phyloP scores from a whole-genome alignment of 2,797 vertebrate species.

The Amphiprion clarkii region DNA sequence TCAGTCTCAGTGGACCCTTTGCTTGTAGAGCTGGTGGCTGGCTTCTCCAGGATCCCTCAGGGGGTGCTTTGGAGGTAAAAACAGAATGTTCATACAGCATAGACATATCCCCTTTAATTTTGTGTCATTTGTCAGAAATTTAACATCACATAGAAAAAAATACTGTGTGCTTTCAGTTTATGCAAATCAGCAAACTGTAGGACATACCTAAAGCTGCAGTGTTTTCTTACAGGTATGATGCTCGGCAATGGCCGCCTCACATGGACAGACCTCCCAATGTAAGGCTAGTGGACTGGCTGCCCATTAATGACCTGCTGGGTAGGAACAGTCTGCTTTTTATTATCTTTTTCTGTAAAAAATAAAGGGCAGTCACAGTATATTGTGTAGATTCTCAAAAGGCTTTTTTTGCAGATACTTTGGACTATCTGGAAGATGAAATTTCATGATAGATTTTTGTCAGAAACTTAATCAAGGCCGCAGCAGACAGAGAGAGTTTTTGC shows the following conservation, averaged over 20 bases:
- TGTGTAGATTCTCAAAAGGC: neutral
- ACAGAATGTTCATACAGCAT: neutral
- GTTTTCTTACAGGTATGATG: conserved; percentile 64
- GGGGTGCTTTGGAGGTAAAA: conserved; percentile 80
- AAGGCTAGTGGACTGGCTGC: conserved; percentile 75
- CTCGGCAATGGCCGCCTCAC: conserved; percentile 67
- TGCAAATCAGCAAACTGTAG: neutral
- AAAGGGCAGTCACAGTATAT: neutral
- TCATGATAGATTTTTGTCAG: conserved; percentile 6
- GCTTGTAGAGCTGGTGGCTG: conserved; percentile 73
- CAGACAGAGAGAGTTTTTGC: too few species aligned
- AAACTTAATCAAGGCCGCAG: neutral
- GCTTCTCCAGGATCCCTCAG: conserved; percentile 77
- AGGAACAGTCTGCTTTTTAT: conserved; percentile 13
- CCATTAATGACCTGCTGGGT: conserved; percentile 80
- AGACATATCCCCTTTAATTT: neutral
- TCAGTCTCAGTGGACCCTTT: conserved; percentile 56
- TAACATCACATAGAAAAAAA: too few species aligned
- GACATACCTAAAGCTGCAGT: neutral
- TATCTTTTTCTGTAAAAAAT: conserved; percentile 10
- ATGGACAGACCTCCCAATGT: conserved; percentile 73
- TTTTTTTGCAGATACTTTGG: neutral
- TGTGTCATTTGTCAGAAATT: too few species aligned
- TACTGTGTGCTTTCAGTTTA: neutral
- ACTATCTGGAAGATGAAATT: conserved; percentile 6